These are phyloP conservation scores for Synanthedon tipuliformis DNA, from an alignment of 2,888 invertebrate species.

Conservation along the genomic window DNA sequence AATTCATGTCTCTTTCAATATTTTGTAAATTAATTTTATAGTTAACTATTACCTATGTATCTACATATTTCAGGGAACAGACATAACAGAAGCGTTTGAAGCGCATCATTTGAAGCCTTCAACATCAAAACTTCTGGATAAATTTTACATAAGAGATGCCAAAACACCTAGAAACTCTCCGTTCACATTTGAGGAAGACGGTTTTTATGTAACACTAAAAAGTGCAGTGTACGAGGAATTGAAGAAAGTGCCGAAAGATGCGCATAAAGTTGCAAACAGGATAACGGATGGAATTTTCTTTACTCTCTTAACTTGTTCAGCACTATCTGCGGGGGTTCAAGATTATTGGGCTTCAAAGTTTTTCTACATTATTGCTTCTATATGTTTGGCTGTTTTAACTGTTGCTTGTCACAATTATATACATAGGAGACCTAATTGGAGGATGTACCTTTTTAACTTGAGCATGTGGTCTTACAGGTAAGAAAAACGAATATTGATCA, in stretches of 20 bases:
- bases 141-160: constrained; percentile 75
- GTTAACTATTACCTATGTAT: too few species aligned
- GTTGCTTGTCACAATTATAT: constrained; percentile 82
- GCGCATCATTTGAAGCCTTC: constrained; percentile 74
- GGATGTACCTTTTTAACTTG: constrained; percentile 83
- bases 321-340: constrained; percentile 23
- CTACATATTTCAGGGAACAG: constrained; percentile 73
- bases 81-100: constrained; percentile 85
- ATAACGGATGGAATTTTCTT: constrained; percentile 43
- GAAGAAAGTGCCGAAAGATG: constrained; percentile 57
- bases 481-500: constrained; percentile 6
- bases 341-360: constrained; percentile 22
- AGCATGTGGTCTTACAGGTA: constrained; percentile 75
- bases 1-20: too few species aligned
- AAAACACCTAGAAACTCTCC: constrained; percentile 75
- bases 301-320: constrained; percentile 34
- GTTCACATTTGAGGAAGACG: constrained; percentile 78
- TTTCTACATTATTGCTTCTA: constrained; percentile 62
- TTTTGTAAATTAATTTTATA: too few species aligned
- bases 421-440: constrained; percentile 80
- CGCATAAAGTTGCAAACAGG: constrained; percentile 28
- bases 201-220: constrained; percentile 80
- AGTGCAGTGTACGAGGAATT: constrained; percentile 65
- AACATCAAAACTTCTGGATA: constrained; percentile 70
- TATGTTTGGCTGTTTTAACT: constrained; percentile 69